Evolutionary conservation across 2,888 invertebrate species (phyloP), one percentile per base, ranked within the genome.

Genomic region (Leptarthrus brevirostris): DNA sequence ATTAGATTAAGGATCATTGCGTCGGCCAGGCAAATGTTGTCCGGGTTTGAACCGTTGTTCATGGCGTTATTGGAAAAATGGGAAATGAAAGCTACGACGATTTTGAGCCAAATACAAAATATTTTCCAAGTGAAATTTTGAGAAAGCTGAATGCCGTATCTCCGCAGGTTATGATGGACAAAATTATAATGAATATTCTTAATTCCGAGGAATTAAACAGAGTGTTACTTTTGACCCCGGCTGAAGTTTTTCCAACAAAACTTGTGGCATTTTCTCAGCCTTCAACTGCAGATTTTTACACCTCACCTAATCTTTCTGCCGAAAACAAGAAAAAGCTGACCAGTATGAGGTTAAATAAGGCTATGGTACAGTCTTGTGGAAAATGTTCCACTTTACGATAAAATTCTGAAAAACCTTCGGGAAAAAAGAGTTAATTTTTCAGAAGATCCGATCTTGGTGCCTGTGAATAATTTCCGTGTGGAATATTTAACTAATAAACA

Each of bases 1-100:
- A 72, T 89, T 87, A 87, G 76, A 88, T 92, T 78, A 90, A 91
- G 78, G 90, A 89, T 69, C 89, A 91, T 83, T 92, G 90, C 74
- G 90, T 91, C 14, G 93, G 93, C 3, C 91, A 92, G 86, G 93
- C 92, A 71, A 89, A 88, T 81, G 91, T 92, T 10, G 89, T 89
- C 2, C 85, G 92, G 82, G 88, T 90, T 74, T 88, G 87, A 3
- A 87, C 87, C 4, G 75, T 82, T 2, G 72, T 75, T 1, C 79
- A 81, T 16, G 82, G 78, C 2, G 77, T 80, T 12, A 76, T 84
- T 84, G 76, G 87, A 84, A 79, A 89, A 75, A 74, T 34, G 80
- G 12, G 54, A 49, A 26, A 61, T 53, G 34, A 71, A 8, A 36
- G 8, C 2, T 40, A 36, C 8, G 71, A 54, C 22, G 26, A 54